These are phyloP conservation scores for Fratercula arctica DNA, from an alignment of 2,797 vertebrate genomes.

Conservation along the genomic window DNA sequence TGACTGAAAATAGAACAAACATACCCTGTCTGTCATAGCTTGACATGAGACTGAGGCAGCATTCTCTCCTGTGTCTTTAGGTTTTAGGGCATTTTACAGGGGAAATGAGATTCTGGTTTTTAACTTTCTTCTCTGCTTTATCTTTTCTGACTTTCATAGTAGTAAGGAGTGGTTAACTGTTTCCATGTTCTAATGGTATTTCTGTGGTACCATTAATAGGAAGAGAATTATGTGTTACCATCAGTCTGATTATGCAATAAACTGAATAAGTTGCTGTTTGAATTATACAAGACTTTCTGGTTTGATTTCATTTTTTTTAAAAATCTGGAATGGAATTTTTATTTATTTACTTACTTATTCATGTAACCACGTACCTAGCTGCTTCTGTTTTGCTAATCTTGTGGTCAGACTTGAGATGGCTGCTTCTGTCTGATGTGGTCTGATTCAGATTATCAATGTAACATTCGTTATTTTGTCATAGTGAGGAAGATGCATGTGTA, in stretches of 20 bases:
- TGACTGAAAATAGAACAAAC: neutral
- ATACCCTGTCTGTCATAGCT: neutral
- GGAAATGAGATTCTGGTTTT: neutral
- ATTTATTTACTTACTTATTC: neutral
- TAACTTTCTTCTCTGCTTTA: neutral
- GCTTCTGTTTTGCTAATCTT: neutral
- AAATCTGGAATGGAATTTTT: neutral
- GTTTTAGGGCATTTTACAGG: neutral
- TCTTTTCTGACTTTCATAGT: neutral
- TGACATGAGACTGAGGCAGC: neutral
- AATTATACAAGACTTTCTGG: neutral
- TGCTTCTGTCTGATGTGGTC: neutral
- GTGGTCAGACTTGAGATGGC: neutral
- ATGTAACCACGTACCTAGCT: neutral
- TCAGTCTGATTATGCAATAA: neutral
- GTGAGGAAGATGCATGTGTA: neutral
- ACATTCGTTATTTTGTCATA: rapidly evolving
- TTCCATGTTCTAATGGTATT: neutral
- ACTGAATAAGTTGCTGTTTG: neutral
- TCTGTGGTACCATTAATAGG: neutral
- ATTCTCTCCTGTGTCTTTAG: neutral
- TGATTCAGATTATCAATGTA: too few relatives aligned
- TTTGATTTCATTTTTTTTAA: neutral
- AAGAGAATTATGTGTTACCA: neutral
- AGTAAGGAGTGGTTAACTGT: neutral